Base-by-base conservation (phyloP, 2,113 vertebrate genomes). In the Solea solea region DNA sequence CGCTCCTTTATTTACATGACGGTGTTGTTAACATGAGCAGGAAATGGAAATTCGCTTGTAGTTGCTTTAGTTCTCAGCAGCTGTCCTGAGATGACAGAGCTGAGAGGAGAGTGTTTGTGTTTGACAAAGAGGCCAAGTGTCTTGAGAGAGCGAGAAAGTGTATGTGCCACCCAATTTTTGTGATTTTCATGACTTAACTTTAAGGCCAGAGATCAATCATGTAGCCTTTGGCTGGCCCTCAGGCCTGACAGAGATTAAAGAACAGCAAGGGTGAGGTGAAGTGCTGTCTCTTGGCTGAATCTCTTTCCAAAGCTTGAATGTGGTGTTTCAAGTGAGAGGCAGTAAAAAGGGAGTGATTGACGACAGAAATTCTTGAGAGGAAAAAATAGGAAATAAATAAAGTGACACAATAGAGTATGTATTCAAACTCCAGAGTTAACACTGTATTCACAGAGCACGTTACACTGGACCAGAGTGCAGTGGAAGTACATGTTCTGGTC, bases 1-100 rank as follows among this genome's bases (percentile, higher is more conserved):
- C 7, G 3, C 15, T 53, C 25, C 42, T 44, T 7, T 40, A 58
- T 69, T 70, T 64, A 50, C 42, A 60, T 70, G 60, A 72, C 44
- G 45, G 45, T 21, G 58, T 78, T 54, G 67, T 81, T 83, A 81
- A 82, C 73, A 72, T 81, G 81, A 84, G 58, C 78, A 76, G 76
- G 65, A 78, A 44, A 84, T 81, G 73, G 75, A 84, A 78, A 81
- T 82, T 59, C 56, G 62, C 68, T 82, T 89, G 75, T 84, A 34
- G 34, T 3, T 34, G 34, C 34, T 90, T 76, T 75, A 39, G 12
- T 64, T 81, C 57, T 77, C 42, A 60, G 75, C 49, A 45, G 72
- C 56, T 77, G 69, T 64, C 41, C 62, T 72, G 50, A 65, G 54
- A 64, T 58, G 41, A 45, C 57, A 61, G 64, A 2, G 4, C 25